Percentiles rank a stretch among this genome's conserved stretches.
Evolutionary conservation across 2,113 vertebrate genomes (phyloP).

Genomic region (Salminus brasiliensis): DNA sequence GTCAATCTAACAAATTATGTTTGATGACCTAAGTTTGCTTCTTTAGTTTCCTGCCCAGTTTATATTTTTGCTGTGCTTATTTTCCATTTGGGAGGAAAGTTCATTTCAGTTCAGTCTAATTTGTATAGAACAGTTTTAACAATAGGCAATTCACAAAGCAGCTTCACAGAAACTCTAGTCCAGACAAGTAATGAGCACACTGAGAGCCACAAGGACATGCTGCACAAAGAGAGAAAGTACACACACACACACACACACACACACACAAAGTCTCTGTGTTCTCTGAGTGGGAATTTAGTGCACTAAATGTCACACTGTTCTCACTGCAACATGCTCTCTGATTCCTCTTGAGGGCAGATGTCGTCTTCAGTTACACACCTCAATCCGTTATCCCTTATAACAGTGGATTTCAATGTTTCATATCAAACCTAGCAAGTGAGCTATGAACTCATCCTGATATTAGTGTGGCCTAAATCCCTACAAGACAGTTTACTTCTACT

Average conservation of each 20-base stretch:
- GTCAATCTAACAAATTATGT: too few species aligned
- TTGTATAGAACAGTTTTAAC: neutral
- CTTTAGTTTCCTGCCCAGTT: too few species aligned
- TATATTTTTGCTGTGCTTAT: too few species aligned
- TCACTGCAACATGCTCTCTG: constrained; percentile 22
- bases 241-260: neutral
- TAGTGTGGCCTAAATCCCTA: too few species aligned
- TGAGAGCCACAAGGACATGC: neutral
- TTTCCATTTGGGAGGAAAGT: too few species aligned
- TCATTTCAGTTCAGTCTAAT: neutral
- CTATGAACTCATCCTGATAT: too few species aligned
- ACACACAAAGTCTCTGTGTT: constrained; percentile 4
- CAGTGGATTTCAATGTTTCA: neutral
- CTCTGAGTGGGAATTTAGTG: constrained; percentile 24
- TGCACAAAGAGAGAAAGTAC: neutral
- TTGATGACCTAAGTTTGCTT: too few species aligned
- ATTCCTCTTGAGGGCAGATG: constrained; percentile 12
- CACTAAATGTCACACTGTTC: constrained; percentile 38
- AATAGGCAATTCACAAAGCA: neutral
- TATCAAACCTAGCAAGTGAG: too few species aligned
- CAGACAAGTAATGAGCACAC: neutral
- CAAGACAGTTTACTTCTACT: too few species aligned
- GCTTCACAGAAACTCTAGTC: neutral
- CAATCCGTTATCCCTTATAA: neutral
- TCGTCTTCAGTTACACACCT: neutral